Percentiles rank a stretch among this genome's conserved stretches.
These are phyloP conservation scores for Xenopus laevis DNA, from an alignment of 2,113 vertebrate species.

Conservation along the genomic window DNA sequence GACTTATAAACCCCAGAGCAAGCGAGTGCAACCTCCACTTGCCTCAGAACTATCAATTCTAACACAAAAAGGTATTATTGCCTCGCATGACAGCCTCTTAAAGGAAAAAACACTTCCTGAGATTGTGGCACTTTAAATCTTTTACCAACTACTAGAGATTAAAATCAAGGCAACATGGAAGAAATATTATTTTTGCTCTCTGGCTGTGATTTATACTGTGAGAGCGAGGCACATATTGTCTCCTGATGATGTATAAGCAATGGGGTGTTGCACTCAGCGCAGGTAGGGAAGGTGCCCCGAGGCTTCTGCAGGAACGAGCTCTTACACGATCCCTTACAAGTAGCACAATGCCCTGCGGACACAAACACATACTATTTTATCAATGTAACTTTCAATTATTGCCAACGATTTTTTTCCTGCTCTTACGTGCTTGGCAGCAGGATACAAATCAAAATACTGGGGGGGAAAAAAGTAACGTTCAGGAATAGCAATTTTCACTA, in stretches of 20 bases:
- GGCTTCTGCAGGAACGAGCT: conserved; percentile 51
- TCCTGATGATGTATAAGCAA: conserved; percentile 48
- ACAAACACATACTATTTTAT: conserved; percentile 44
- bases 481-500: not conserved
- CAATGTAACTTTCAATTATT: conserved; percentile 51
- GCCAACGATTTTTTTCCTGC: conserved; percentile 41
- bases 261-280: conserved; percentile 54
- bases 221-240: conserved; percentile 55
- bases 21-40: not conserved
- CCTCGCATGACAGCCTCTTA: conserved; percentile 6
- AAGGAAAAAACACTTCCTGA: conserved; percentile 24
- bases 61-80: not conserved
- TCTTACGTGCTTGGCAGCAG: conserved; percentile 24
- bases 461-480: not conserved
- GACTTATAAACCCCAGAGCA: no score
- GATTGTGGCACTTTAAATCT: conserved; percentile 42
- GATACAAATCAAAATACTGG: conserved; percentile 7
- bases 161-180: conserved; percentile 24
- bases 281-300: conserved; percentile 49
- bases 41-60: not conserved
- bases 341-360: conserved; percentile 40
- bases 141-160: conserved; percentile 45
- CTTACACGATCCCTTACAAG: conserved; percentile 53
- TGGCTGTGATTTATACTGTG: conserved; percentile 62
- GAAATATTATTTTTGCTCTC: conserved; percentile 16